These are phyloP conservation scores for Eublepharis macularius DNA, from an alignment of 2,113 vertebrate genomes.

Conservation along the genomic window DNA sequence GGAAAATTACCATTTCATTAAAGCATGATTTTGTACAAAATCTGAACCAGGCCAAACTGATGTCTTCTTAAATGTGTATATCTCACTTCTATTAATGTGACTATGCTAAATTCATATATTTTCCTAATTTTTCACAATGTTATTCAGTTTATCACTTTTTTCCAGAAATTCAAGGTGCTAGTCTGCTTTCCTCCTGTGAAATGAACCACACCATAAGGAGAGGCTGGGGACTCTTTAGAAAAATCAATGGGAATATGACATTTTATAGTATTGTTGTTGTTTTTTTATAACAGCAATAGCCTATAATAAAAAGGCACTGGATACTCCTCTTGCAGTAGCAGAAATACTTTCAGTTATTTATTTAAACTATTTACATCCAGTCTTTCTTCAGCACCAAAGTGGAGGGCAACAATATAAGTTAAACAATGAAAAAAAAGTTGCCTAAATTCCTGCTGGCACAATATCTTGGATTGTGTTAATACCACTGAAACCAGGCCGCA, in stretches of 20 bases:
- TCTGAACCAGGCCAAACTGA: not conserved
- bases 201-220: not conserved
- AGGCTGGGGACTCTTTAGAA: not conserved
- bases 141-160: not conserved
- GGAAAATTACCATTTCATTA: too few relatives aligned
- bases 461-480: too few relatives aligned
- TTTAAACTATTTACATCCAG: too few relatives aligned
- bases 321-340: not conserved
- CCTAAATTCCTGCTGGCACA: too few relatives aligned
- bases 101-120: slow-evolving; percentile 3
- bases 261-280: not conserved
- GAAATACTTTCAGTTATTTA: not conserved
- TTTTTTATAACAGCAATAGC: not conserved
- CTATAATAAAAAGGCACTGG: not conserved
- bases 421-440: too few relatives aligned
- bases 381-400: too few relatives aligned
- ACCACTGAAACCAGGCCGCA: too few relatives aligned
- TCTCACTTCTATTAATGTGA: not conserved
- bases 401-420: too few relatives aligned
- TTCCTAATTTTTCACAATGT: accelerated
- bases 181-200: not conserved
- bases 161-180: not conserved
- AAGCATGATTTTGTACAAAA: too few relatives aligned
- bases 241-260: not conserved
- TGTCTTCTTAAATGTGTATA: not conserved